Base-by-base conservation (phyloP, 2,888 invertebrate species). In the Cephonodes hylas region DNA sequence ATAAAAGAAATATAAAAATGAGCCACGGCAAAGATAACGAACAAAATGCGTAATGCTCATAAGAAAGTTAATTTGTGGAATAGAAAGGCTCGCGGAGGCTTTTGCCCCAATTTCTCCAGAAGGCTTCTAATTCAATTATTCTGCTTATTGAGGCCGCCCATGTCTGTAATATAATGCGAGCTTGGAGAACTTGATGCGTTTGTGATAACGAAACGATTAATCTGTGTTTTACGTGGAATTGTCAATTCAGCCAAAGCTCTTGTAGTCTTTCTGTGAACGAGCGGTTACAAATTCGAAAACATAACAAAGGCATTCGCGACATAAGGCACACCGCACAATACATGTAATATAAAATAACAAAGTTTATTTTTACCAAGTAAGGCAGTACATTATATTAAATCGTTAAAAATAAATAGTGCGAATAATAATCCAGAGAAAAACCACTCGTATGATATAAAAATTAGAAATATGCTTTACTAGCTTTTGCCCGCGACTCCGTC, bases 61-160 rank as follows among this genome's bases (percentile, higher is more conserved):
- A 72, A 69, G 78, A 84, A 83, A 83, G 82, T 79, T 69, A 68
- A 69, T 65, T 65, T 63, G 66, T 71, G 68, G 64, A 77, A 75
- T 80, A 80, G 83, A 84, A 86, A 84, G 83, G 70, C 70, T 70
- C 59, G 62, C 61, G 8, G 60, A 70, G 64, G 63, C 63, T 64
- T 63, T 60, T 65, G 68, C 61, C 69, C 66, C 66, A 80, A 80
- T 84, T 82, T 80, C 80, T 74, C 76, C 62, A 48, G 63, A 67
- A 70, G 70, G 73, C 74, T 75, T 77, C 79, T 85, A 83, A 84
- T 86, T 84, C 72, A 84, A 84, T 86, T 86, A 84, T 74, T 78
- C 74, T 71, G 64, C 64, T 70, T 69, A 77, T 78, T 76, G 69
- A 66, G 72, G 68, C 42, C 57, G 42, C n/a, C n/a, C 23, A 38